Conservation (phyloP, 2,888 invertebrate genomes). For the Pachycephus smyrnensis region DNA sequence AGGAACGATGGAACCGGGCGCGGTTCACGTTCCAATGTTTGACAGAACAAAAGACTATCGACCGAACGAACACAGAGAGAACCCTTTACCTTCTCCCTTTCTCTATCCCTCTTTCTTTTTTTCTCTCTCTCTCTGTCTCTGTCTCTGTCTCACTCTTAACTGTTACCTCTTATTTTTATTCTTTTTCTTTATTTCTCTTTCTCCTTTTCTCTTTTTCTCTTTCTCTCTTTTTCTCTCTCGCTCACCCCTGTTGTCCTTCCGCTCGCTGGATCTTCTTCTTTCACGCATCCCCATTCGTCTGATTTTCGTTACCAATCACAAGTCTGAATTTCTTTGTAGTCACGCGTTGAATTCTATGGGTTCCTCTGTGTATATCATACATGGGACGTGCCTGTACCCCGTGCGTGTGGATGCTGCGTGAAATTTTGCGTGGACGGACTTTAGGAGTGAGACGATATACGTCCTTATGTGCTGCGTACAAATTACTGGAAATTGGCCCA, state of each 20-base stretch:
- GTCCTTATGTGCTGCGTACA: conserved; percentile 42
- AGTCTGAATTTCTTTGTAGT: neutral
- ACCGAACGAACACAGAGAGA: conserved; percentile 35
- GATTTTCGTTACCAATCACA: conserved; percentile 4
- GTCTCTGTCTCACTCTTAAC: conserved; percentile 10
- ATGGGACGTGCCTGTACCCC: no score
- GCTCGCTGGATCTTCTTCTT: neutral
- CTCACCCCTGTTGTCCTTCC: conserved; percentile 12
- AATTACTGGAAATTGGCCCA: conserved; percentile 61
- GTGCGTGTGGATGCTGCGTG: no score
- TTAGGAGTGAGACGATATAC: no score
- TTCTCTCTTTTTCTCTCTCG: neutral
- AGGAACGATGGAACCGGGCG: conserved; percentile 40
- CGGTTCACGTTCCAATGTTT: conserved; percentile 62
- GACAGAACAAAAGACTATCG: conserved; percentile 66
- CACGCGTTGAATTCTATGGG: conserved; percentile 24
- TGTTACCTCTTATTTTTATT: neutral
- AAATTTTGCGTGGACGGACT: no score
- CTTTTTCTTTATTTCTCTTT: conserved; percentile 2
- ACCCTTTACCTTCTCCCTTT: conserved; percentile 4
- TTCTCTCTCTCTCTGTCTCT: conserved; percentile 8
- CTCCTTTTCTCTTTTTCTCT: no score
- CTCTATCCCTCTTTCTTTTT: conserved; percentile 9
- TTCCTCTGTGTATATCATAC: conserved; percentile 11
- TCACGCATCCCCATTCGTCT: conserved; percentile 16